Evolutionary conservation across 2,113 vertebrate genomes (phyloP).

Genomic region (Brachypodius melanocephalos): DNA sequence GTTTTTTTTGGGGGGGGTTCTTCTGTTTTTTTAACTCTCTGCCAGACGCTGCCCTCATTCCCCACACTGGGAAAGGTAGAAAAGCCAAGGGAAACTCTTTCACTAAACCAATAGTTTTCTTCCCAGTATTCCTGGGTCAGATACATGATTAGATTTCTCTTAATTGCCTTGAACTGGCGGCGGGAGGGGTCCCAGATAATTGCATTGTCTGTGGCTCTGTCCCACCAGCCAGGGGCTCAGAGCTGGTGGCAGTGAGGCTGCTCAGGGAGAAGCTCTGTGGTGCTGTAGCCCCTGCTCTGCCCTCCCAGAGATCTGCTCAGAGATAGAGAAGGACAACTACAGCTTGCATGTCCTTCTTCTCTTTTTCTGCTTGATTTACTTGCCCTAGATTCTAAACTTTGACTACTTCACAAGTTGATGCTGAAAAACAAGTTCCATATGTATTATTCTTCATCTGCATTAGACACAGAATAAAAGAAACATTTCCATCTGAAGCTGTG

Average conservation of each 20-base stretch:
- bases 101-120: neutral
- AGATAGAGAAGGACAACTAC: slow-evolving; percentile 10
- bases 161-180: neutral
- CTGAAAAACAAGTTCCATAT: slow-evolving; percentile 43
- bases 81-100: neutral
- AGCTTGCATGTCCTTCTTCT: slow-evolving; percentile 28
- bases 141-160: neutral
- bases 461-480: neutral
- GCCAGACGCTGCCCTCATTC: neutral
- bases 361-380: slow-evolving; percentile 48
- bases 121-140: neutral
- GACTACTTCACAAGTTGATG: neutral
- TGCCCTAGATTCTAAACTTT: slow-evolving; percentile 58
- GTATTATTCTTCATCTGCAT: slow-evolving; percentile 36
- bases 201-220: neutral
- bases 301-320: neutral
- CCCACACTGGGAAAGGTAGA: neutral
- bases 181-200: no score
- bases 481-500: neutral
- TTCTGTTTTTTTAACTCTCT: neutral
- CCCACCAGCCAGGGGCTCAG: neutral
- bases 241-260: neutral
- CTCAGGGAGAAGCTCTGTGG: fast-evolving
- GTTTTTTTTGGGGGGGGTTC: neutral
- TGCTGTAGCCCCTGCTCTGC: neutral